Evolutionary conservation across 2,888 invertebrate species (phyloP).

Genomic region (Tromatobia lineatoria): DNA sequence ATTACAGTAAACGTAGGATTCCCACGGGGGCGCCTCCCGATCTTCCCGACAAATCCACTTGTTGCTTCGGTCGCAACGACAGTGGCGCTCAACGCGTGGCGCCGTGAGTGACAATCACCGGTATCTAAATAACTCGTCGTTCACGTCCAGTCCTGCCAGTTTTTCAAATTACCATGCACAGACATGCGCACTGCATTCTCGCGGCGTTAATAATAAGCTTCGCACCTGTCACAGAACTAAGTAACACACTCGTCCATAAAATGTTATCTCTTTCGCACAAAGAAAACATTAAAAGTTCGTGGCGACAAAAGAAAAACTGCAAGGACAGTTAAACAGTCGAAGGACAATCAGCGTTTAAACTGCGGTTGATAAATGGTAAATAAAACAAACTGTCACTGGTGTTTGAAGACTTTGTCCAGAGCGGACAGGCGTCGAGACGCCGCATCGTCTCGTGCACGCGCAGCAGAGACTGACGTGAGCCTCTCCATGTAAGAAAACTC

Average conservation of each 20-base stretch:
- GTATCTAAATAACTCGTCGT: slow-evolving; percentile 1
- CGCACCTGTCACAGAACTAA: not conserved
- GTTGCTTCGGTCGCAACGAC: slow-evolving; percentile 41
- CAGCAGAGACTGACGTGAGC: slow-evolving; percentile 19
- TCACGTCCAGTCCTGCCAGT: not conserved
- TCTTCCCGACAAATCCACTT: slow-evolving; percentile 41
- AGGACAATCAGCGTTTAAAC: not conserved
- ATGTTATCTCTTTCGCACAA: not conserved
- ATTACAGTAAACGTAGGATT: not conserved
- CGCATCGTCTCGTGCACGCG: slow-evolving; percentile 36
- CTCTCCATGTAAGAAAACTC: slow-evolving; percentile 26
- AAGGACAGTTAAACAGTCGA: not conserved
- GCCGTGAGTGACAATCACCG: not conserved
- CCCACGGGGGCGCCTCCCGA: slow-evolving; percentile 6
- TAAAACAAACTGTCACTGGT: slow-evolving; percentile 1
- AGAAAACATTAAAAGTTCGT: not conserved
- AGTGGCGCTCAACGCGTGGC: slow-evolving; percentile 44
- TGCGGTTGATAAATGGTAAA: not conserved
- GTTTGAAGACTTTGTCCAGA: not conserved
- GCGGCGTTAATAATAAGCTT: not conserved
- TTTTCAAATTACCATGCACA: not conserved
- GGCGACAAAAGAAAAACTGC: not conserved
- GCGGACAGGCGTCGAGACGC: slow-evolving; percentile 7
- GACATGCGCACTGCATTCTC: not conserved
- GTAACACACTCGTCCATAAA: not conserved